These are phyloP conservation scores for Luperina testacea DNA, from an alignment of 2,888 invertebrate species.

Conservation along the genomic window DNA sequence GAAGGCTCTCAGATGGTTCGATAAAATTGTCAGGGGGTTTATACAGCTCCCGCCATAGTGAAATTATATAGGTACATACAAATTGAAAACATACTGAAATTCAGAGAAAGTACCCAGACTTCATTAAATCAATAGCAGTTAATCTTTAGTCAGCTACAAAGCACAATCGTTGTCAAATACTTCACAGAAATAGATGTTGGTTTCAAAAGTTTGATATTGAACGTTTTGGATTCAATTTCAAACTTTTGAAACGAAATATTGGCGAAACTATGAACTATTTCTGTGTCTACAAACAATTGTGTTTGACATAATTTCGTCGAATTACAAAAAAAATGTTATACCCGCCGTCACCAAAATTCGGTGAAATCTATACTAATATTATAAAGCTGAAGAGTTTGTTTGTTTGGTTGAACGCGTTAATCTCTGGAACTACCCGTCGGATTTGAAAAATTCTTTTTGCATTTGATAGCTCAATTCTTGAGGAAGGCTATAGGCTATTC, in stretches of 20 bases:
- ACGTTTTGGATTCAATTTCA: background rate
- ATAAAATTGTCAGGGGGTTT: too few relatives aligned
- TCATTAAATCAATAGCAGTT: background rate
- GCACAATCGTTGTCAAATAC: background rate
- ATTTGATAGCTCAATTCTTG: too few relatives aligned
- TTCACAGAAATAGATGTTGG: background rate
- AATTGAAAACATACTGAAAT: background rate
- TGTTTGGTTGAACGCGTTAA: too few relatives aligned
- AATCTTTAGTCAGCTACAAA: background rate
- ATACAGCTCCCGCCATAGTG: too few relatives aligned
- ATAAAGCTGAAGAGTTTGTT: too few relatives aligned
- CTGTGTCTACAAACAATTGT: background rate
- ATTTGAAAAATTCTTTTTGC: too few relatives aligned
- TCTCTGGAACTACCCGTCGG: too few relatives aligned
- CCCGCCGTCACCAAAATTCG: too few relatives aligned
- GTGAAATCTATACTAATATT: too few relatives aligned
- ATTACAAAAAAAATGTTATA: background rate
- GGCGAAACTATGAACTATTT: background rate
- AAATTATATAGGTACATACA: too few relatives aligned
- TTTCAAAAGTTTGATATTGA: constrained; percentile 3
- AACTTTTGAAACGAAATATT: background rate
- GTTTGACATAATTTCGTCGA: background rate
- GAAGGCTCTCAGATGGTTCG: too few relatives aligned
- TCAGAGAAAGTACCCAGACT: background rate
- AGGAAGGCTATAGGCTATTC: too few relatives aligned